phyloP scores from a whole-genome alignment of 2,113 vertebrate genomes.

The Heterocephalus glaber region DNA sequence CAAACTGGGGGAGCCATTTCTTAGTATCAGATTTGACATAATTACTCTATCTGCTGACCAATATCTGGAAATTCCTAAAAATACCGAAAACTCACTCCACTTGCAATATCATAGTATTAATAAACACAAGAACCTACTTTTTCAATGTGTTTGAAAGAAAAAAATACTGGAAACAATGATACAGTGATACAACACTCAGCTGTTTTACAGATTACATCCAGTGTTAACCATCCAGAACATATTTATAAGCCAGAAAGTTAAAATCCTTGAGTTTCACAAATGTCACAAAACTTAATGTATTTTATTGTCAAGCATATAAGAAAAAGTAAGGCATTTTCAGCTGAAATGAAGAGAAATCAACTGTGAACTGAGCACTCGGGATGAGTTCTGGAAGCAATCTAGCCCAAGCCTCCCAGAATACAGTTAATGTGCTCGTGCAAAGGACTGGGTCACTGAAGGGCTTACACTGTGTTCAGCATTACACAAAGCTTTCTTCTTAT shows the following conservation, averaged over 20 bases:
- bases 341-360: slow-evolving; percentile 56
- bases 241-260: slow-evolving; percentile 29
- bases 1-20: not conserved
- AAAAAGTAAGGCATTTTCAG: slow-evolving; percentile 13
- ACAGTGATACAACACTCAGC: not conserved
- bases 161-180: not conserved
- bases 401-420: not conserved
- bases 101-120: not conserved
- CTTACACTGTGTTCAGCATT: not conserved
- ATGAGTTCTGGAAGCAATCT: not conserved
- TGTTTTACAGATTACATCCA: slow-evolving; percentile 38
- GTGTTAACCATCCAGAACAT: slow-evolving; percentile 29
- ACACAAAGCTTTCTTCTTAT: not conserved
- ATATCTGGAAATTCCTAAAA: not conserved
- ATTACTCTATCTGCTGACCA: not conserved
- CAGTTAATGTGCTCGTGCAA: not conserved
- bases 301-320: slow-evolving; percentile 3
- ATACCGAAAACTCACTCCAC: not conserved
- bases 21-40: not conserved
- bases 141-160: slow-evolving; percentile 12
- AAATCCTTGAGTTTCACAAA: slow-evolving; percentile 40
- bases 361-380: not conserved
- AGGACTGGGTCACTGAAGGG: not conserved
- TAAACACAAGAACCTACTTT: not conserved
- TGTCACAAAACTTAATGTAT: slow-evolving; percentile 36